These are phyloP conservation scores for Pocillopora grandis DNA, from an alignment of 92 coral and sea anemone species.

Conservation along the genomic window DNA sequence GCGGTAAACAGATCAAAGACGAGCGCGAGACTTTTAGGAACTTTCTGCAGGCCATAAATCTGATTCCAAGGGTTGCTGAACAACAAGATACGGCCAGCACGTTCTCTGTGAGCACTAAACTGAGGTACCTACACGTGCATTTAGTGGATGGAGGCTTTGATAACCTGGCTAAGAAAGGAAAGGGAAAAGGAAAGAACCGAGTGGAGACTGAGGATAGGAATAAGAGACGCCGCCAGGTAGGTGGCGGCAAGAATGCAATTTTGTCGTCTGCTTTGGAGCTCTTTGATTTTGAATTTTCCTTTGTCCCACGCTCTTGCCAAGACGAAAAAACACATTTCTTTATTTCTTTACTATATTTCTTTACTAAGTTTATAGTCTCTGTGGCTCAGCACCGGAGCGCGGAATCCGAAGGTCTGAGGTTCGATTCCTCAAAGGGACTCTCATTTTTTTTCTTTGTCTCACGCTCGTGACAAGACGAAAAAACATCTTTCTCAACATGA, in stretches of 20 bases:
- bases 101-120: conserved; percentile 63
- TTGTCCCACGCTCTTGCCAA: too few relatives aligned
- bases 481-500: too few relatives aligned
- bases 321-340: too few relatives aligned
- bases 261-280: too few relatives aligned
- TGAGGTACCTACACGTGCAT: conserved; percentile 78
- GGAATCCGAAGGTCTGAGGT: too few relatives aligned
- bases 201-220: conserved; percentile 25
- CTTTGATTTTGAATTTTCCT: too few relatives aligned
- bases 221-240: conserved; percentile 58
- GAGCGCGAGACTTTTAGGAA: conserved; percentile 95
- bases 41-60: conserved; percentile 79
- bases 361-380: too few relatives aligned
- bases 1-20: conserved; percentile 98
- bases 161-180: conserved; percentile 63
- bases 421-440: too few relatives aligned
- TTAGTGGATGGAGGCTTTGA: conserved; percentile 85
- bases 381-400: too few relatives aligned
- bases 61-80: conserved; percentile 78
- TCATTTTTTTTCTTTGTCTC: too few relatives aligned
- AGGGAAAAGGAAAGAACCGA: conserved; percentile 47
- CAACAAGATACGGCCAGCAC: conserved; percentile 74
- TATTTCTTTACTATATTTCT: too few relatives aligned
- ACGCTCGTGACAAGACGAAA: too few relatives aligned
- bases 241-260: background rate